A percentile compares a stretch with the other conserved stretches of the same genome.
Evolutionary conservation across 92 coral and sea anemone species (phyloP).

Genomic region (Ricordea florida): DNA sequence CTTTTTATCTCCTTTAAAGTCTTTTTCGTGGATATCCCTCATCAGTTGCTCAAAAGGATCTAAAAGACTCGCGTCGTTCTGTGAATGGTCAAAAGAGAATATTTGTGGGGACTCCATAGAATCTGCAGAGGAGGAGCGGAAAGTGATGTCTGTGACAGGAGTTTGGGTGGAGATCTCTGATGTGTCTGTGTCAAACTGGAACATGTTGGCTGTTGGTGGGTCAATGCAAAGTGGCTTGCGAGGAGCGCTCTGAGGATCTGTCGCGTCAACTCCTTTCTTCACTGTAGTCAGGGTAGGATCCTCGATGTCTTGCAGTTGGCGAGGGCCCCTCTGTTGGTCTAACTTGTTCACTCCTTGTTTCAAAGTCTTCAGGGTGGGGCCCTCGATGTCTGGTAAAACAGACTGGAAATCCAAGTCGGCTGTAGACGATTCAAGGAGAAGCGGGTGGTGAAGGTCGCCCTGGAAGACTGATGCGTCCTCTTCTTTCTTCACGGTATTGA

Average conservation of each 20-base stretch:
- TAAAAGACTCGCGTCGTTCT: not conserved
- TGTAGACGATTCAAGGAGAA: no score
- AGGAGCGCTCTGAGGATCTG: not conserved
- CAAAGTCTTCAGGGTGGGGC: no score
- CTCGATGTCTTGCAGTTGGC: no score
- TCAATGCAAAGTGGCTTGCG: not conserved
- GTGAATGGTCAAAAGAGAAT: constrained; percentile 26
- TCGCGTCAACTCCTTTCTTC: no score
- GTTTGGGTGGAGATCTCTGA: constrained; percentile 14
- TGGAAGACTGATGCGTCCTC: no score
- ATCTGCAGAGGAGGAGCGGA: not conserved
- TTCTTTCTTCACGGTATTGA: no score
- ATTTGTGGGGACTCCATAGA: constrained; percentile 10
- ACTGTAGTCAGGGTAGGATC: no score
- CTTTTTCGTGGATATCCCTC: not conserved
- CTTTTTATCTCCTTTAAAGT: not conserved
- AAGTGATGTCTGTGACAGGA: constrained; percentile 17
- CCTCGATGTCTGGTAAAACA: no score
- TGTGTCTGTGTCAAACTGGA: not conserved
- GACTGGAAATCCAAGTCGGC: no score
- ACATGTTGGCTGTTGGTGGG: not conserved
- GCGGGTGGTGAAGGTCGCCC: no score
- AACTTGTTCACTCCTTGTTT: no score
- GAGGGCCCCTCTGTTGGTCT: no score
- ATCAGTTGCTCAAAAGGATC: constrained; percentile 30